phyloP scores from a whole-genome alignment of 2,888 invertebrate species.

The Ichneumoninae sp. region DNA sequence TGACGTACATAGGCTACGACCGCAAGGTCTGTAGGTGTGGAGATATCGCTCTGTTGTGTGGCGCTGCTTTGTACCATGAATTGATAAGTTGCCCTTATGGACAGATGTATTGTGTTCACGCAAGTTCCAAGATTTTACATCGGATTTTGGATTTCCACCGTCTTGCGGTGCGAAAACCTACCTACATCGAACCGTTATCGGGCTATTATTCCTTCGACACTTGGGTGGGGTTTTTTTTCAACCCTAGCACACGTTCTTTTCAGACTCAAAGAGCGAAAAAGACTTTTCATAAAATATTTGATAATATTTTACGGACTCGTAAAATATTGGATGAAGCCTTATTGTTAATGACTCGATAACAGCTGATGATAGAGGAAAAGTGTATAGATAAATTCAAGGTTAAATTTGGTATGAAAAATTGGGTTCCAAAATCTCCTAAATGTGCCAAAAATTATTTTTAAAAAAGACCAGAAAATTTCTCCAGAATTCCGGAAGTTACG shows the following conservation, averaged over 20 bases:
- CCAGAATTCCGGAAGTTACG: neutral
- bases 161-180: too few relatives aligned
- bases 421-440: neutral
- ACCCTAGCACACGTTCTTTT: too few relatives aligned
- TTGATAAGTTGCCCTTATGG: neutral
- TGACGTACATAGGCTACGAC: slow-evolving; percentile 3
- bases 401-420: neutral
- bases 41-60: neutral
- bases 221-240: too few relatives aligned
- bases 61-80: neutral
- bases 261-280: too few relatives aligned
- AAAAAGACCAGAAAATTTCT: neutral
- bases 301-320: too few relatives aligned
- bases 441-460: neutral
- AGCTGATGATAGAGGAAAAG: too few relatives aligned
- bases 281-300: too few relatives aligned
- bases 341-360: too few relatives aligned
- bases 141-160: neutral
- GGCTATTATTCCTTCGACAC: too few relatives aligned
- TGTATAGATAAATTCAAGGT: too few relatives aligned
- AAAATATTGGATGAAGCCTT: too few relatives aligned
- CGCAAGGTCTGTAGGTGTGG: neutral
- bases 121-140: neutral
- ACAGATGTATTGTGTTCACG: neutral
- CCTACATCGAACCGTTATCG: too few relatives aligned